Evolutionary conservation across 2,113 vertebrate genomes (phyloP).

Genomic region (Petroica traversi): DNA sequence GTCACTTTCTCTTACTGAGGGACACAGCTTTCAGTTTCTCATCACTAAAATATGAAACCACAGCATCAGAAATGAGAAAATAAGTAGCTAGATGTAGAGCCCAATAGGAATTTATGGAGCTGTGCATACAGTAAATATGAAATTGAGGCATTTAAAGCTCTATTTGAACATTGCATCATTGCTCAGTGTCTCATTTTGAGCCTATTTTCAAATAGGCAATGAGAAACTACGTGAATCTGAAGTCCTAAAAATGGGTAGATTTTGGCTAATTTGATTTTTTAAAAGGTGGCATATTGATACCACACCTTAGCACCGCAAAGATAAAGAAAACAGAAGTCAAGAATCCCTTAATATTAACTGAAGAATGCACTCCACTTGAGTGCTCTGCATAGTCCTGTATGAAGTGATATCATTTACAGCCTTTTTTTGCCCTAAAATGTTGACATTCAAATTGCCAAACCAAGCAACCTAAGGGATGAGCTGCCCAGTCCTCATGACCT

Average conservation of each 20-base stretch:
- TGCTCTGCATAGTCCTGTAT: neutral
- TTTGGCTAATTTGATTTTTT: slow-evolving; percentile 9
- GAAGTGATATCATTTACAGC: neutral
- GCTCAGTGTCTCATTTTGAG: slow-evolving; percentile 29
- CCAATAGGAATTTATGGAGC: slow-evolving; percentile 55
- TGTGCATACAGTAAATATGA: slow-evolving; percentile 10
- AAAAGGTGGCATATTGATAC: neutral
- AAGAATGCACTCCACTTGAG: neutral
- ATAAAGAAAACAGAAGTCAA: neutral
- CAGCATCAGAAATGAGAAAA: slow-evolving; percentile 13
- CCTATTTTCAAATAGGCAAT: neutral
- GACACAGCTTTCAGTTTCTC: slow-evolving; percentile 18
- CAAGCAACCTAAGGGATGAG: neutral
- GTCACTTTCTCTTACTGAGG: slow-evolving; percentile 13
- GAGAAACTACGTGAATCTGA: neutral
- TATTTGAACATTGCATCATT: neutral
- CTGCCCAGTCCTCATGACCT: neutral
- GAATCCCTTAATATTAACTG: neutral
- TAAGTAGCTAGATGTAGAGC: slow-evolving; percentile 1
- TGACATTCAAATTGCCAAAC: neutral
- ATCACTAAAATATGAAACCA: slow-evolving; percentile 49
- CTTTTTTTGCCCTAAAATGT: neutral
- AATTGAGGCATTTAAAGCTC: slow-evolving; percentile 6
- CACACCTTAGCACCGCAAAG: neutral
- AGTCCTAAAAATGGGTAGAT: neutral